phyloP scores from a whole-genome alignment of 2,888 invertebrate species.

The Sesia apiformis region DNA sequence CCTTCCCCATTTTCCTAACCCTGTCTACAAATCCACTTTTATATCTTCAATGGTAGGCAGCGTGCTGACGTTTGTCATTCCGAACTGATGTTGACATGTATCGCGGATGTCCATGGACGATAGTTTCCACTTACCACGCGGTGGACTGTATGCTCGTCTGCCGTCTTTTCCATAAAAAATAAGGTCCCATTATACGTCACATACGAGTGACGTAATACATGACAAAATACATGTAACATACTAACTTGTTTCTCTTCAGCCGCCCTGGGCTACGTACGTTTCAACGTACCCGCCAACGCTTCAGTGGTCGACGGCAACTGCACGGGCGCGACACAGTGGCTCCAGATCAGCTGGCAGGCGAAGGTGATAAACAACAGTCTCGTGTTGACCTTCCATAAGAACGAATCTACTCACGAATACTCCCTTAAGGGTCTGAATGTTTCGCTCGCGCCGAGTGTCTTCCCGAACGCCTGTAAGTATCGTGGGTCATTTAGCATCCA shows the following conservation, averaged over 20 bases:
- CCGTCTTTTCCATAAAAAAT: too few relatives aligned
- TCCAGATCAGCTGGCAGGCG: constrained; percentile 30
- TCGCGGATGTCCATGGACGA: too few relatives aligned
- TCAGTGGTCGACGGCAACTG: constrained; percentile 36
- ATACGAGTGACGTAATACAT: too few relatives aligned
- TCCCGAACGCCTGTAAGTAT: constrained; percentile 50
- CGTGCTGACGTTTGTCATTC: too few relatives aligned
- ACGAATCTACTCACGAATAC: constrained; percentile 43
- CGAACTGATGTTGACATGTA: too few relatives aligned
- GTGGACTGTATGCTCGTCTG: too few relatives aligned
- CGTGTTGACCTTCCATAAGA: constrained; percentile 35
- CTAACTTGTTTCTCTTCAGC: neutral
- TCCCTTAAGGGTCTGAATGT: constrained; percentile 39
- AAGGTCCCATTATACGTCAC: too few relatives aligned
- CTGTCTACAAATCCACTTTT: too few relatives aligned
- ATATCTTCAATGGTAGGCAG: too few relatives aligned
- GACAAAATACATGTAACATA: too few relatives aligned
- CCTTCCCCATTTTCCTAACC: too few relatives aligned
- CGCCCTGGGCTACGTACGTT: constrained; percentile 16
- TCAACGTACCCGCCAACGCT: constrained; percentile 45
- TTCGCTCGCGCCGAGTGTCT: constrained; percentile 44
- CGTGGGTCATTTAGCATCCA: neutral
- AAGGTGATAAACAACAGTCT: constrained; percentile 26
- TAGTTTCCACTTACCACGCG: too few relatives aligned
- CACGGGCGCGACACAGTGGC: constrained; percentile 30